Evolutionary conservation across 2,113 vertebrate genomes (phyloP).

Genomic region (Lycaon pictus): DNA sequence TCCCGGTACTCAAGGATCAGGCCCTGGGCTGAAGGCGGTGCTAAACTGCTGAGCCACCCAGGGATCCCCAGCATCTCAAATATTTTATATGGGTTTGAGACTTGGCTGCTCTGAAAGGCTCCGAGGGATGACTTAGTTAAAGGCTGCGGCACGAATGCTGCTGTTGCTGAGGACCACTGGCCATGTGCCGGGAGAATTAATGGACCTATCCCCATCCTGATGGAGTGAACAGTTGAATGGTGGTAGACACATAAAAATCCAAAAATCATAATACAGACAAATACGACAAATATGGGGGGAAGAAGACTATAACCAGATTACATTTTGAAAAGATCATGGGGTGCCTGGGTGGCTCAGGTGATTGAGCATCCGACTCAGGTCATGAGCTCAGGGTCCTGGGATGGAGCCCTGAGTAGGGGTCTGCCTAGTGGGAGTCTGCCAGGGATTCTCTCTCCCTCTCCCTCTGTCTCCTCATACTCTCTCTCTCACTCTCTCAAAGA

Average conservation of each 20-base stretch:
- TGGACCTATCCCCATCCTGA: neutral
- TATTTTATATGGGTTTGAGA: neutral
- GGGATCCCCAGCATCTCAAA: neutral
- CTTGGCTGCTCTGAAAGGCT: neutral
- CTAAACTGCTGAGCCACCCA: too few species aligned
- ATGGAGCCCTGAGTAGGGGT: neutral
- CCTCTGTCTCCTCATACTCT: neutral
- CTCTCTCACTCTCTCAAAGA: neutral
- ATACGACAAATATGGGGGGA: neutral
- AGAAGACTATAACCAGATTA: neutral
- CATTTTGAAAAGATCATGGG: neutral
- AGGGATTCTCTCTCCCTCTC: neutral
- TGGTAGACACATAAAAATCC: neutral
- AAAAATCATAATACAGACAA: neutral
- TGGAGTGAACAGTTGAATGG: neutral
- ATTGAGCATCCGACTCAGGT: neutral
- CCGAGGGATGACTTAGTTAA: neutral
- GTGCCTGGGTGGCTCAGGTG: neutral
- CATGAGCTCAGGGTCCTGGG: neutral
- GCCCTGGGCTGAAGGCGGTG: too few species aligned
- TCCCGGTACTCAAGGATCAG: too few species aligned
- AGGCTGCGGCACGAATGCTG: neutral
- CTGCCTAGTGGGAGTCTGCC: neutral
- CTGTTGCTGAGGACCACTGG: too few species aligned
- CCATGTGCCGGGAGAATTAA: neutral